A percentile compares a stretch with the other conserved stretches of the same genome.
Conservation (phyloP, 2,113 vertebrate species). For the Paramisgurnus dabryanus region DNA sequence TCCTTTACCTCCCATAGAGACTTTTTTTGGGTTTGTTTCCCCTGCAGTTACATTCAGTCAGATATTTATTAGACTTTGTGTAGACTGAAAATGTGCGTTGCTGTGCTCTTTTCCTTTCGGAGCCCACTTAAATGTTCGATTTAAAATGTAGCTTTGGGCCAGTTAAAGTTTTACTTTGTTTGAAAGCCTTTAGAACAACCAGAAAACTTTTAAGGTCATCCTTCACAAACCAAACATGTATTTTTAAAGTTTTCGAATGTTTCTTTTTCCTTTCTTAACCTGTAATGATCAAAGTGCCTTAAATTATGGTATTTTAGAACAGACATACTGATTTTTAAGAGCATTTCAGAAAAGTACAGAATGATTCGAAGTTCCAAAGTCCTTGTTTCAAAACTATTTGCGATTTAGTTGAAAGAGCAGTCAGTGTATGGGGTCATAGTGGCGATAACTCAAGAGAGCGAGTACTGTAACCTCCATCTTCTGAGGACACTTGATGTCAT, state of each 20-base stretch:
- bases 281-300: background rate
- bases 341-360: background rate
- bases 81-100: background rate
- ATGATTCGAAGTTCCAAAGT: background rate
- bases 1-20: background rate
- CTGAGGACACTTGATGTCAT: slow-evolving; percentile 2
- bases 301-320: background rate
- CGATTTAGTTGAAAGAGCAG: background rate
- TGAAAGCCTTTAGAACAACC: background rate
- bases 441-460: background rate
- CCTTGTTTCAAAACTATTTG: background rate
- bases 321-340: no score
- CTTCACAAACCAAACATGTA: background rate
- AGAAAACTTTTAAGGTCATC: background rate
- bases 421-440: background rate
- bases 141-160: background rate
- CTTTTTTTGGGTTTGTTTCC: background rate
- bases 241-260: slow-evolving; percentile 5
- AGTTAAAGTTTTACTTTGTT: background rate
- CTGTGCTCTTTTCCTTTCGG: background rate
- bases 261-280: background rate
- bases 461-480: background rate
- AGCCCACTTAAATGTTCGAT: background rate
- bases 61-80: background rate
- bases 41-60: background rate